phyloP scores from a whole-genome alignment of 1,140 invertebrate species.

The Drosophila triauraria region DNA sequence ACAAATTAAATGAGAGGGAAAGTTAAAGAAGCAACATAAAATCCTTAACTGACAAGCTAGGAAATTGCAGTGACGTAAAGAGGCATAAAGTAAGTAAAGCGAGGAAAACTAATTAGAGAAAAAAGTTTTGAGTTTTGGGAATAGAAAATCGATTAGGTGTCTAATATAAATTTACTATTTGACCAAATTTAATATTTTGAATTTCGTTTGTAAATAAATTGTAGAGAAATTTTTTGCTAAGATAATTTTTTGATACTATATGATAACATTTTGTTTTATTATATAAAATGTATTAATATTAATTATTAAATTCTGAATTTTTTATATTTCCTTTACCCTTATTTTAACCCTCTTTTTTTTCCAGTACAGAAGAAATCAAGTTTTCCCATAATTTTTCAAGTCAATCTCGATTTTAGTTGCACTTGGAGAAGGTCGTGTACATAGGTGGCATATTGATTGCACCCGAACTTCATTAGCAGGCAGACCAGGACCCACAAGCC shows the following conservation, averaged over 20 bases:
- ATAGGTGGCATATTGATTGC: slow-evolving; percentile 67
- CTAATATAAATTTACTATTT: neutral
- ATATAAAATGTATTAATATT: too few relatives aligned
- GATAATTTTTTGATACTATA: too few relatives aligned
- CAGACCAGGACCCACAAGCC: slow-evolving; percentile 20
- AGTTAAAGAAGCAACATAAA: slow-evolving; percentile 22
- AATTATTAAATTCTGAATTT: neutral
- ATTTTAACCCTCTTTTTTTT: too few relatives aligned
- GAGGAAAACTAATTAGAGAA: slow-evolving; percentile 12
- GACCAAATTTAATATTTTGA: too few relatives aligned
- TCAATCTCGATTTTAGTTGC: slow-evolving; percentile 36
- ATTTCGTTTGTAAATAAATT: neutral
- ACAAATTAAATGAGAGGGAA: slow-evolving; percentile 5
- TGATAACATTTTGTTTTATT: neutral
- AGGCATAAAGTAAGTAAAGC: neutral
- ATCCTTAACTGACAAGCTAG: slow-evolving; percentile 33
- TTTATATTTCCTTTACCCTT: too few relatives aligned
- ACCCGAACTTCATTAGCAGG: slow-evolving; percentile 56
- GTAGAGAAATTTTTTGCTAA: too few relatives aligned
- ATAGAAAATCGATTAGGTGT: neutral
- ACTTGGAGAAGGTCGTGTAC: slow-evolving; percentile 46
- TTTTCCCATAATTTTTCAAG: slow-evolving; percentile 30
- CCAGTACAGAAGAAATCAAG: neutral
- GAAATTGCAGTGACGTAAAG: slow-evolving; percentile 15
- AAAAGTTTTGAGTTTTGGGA: neutral